Conservation (phyloP, 2,888 invertebrate species). For the Cataglyphis rosenhaueri region DNA sequence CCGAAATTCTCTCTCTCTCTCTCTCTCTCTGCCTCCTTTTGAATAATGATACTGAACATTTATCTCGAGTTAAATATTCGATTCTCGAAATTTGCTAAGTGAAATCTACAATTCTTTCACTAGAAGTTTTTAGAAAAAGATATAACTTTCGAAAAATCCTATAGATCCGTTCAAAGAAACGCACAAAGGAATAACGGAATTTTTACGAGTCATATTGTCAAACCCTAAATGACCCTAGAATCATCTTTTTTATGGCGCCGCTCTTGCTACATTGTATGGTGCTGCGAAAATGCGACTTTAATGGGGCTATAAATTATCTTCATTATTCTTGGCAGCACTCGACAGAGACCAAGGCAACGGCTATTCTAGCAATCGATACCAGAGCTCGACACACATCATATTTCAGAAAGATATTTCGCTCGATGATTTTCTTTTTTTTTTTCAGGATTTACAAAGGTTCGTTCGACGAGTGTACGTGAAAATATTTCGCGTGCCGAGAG, state of each 20-base stretch:
- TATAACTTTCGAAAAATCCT: neutral
- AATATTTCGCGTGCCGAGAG: neutral
- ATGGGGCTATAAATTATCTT: slow-evolving; percentile 19
- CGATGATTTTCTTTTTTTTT: neutral
- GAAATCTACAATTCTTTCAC: neutral
- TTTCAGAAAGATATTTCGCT: neutral
- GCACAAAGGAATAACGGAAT: neutral
- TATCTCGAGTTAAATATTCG: neutral
- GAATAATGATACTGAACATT: neutral
- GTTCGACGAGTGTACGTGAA: neutral
- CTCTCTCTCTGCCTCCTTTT: neutral
- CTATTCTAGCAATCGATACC: slow-evolving; percentile 16
- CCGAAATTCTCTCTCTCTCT: neutral
- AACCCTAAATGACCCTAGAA: neutral
- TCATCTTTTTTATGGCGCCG: neutral
- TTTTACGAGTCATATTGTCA: neutral
- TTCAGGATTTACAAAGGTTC: slow-evolving; percentile 5
- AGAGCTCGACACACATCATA: neutral
- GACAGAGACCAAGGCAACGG: neutral
- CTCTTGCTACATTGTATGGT: neutral
- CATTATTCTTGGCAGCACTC: slow-evolving; percentile 8
- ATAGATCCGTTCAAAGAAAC: neutral
- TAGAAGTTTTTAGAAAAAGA: neutral
- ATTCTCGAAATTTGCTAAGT: neutral
- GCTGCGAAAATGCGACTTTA: slow-evolving; percentile 23